phyloP scores from a whole-genome alignment of 2,113 vertebrate species.

The Sturnus vulgaris region DNA sequence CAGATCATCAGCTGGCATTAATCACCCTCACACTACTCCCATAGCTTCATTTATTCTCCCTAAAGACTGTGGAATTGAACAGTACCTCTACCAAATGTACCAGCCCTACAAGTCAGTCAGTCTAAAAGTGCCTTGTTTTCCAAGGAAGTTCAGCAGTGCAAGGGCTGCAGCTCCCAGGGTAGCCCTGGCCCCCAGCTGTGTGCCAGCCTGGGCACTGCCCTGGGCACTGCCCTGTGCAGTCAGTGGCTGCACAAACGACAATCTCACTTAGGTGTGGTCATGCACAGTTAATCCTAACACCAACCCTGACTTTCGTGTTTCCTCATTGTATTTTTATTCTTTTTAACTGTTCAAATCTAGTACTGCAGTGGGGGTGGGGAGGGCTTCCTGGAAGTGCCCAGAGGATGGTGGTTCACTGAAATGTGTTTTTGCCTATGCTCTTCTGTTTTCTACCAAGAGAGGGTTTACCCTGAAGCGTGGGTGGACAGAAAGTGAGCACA shows the following conservation, averaged over 20 bases:
- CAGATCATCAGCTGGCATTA: background rate
- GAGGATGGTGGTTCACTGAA: background rate
- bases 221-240: background rate
- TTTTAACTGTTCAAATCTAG: background rate
- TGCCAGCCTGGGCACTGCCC: fast-evolving
- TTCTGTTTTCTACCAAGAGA: background rate
- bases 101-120: background rate
- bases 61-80: background rate
- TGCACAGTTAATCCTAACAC: background rate
- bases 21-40: background rate
- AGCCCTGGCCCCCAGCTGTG: background rate
- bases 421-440: background rate
- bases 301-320: background rate
- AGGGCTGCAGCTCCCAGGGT: background rate
- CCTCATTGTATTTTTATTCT: background rate
- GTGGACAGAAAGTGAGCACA: background rate
- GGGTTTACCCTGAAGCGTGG: background rate
- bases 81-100: background rate
- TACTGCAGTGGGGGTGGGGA: background rate
- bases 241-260: too few relatives aligned
- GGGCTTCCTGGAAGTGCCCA: background rate
- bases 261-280: background rate
- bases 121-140: background rate
- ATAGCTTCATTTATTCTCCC: background rate
- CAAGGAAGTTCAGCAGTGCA: background rate